A percentile compares a stretch with the other conserved stretches of the same genome.
These are phyloP conservation scores for Chiroxiphia lanceolata DNA, from an alignment of 2,797 vertebrate species.

Conservation along the genomic window DNA sequence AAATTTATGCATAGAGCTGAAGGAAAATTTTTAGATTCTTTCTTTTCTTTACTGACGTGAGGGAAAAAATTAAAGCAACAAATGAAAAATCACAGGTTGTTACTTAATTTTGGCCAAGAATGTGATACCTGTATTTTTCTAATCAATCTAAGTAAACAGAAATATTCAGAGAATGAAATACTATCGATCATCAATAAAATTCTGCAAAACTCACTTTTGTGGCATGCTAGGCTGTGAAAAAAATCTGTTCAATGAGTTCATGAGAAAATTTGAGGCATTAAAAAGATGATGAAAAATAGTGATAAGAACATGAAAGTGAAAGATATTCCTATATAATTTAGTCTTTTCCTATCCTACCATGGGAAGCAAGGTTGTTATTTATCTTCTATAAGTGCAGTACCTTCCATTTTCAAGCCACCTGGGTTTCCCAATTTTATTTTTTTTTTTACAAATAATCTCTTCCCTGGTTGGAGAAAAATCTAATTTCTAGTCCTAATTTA, in stretches of 20 bases:
- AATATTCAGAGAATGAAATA: neutral
- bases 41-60: neutral
- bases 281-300: neutral
- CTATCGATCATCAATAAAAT: neutral
- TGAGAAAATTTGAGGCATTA: neutral
- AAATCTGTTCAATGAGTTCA: neutral
- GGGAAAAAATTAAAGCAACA: neutral
- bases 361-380: neutral
- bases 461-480: neutral
- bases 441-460: neutral
- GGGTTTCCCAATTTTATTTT: neutral
- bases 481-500: neutral
- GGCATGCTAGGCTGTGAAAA: neutral
- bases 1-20: neutral
- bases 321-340: neutral
- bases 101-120: neutral
- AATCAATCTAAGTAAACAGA: neutral
- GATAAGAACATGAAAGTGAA: neutral
- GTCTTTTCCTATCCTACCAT: neutral
- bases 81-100: neutral
- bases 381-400: neutral
- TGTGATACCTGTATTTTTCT: neutral
- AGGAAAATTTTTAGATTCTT: neutral
- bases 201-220: neutral
- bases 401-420: neutral